Percentiles rank a stretch among this genome's conserved stretches.
Evolutionary conservation across 2,797 vertebrate genomes (phyloP).

Genomic region (Bradypodion ventrale): DNA sequence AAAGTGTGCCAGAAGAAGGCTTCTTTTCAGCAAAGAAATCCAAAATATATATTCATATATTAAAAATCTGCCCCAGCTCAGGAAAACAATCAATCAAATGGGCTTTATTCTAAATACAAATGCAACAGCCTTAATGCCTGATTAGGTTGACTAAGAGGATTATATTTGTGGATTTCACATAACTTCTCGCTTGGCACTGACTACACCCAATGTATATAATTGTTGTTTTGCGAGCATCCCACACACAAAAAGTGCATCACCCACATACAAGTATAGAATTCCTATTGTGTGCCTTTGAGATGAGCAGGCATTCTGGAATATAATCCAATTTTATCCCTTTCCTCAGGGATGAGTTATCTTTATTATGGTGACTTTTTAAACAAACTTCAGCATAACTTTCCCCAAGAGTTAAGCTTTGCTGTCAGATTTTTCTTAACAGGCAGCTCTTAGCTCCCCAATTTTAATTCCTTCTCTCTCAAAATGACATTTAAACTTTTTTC

Average conservation of each 20-base stretch:
- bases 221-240: not conserved
- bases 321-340: not conserved
- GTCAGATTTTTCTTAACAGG: conserved; percentile 1
- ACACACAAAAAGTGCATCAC: not conserved
- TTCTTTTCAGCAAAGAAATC: conserved; percentile 25
- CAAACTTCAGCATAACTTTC: conserved; percentile 4
- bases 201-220: conserved; percentile 12
- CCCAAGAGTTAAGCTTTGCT: not conserved
- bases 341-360: conserved; percentile 41
- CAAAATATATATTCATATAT: not conserved
- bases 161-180: conserved; percentile 19
- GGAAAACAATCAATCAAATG: conserved; percentile 31
- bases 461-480: conserved; percentile 27
- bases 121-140: conserved; percentile 9
- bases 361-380: conserved; percentile 26
- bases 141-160: conserved; percentile 36
- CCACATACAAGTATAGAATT: not conserved
- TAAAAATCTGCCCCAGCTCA: not conserved
- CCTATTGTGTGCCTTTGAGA: not conserved
- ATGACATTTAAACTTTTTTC: conserved; percentile 41
- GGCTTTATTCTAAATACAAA: conserved; percentile 50
- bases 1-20: not conserved
- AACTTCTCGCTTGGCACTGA: not conserved
- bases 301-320: not conserved
- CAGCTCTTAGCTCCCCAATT: not conserved